These are phyloP conservation scores for Sisor rabdophorus DNA, from an alignment of 2,113 vertebrate genomes.

Conservation along the genomic window DNA sequence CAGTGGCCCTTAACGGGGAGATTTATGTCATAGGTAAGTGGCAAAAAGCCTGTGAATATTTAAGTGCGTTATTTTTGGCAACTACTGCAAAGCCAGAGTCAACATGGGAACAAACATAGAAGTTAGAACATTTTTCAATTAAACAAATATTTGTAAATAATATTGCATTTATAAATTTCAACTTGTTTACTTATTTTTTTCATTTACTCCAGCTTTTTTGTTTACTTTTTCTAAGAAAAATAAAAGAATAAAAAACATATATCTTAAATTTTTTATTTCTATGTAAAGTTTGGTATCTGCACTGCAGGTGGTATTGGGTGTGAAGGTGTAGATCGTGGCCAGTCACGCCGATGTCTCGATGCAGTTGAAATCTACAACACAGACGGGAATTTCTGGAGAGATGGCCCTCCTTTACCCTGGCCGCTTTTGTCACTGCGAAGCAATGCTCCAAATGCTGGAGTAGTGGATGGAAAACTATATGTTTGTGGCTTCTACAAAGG, in stretches of 20 bases:
- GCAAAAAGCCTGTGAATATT: neutral
- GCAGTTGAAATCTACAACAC: slow-evolving; percentile 90
- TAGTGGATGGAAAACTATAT: slow-evolving; percentile 87
- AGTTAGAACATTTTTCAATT: neutral
- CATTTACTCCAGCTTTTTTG: neutral
- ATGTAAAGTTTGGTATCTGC: slow-evolving; percentile 30
- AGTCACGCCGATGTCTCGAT: slow-evolving; percentile 86
- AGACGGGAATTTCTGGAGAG: slow-evolving; percentile 87
- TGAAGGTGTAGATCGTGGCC: slow-evolving; percentile 82
- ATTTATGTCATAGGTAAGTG: slow-evolving; percentile 90
- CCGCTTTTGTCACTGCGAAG: slow-evolving; percentile 83
- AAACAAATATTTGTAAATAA: no score
- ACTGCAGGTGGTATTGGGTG: slow-evolving; percentile 91
- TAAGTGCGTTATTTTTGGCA: neutral
- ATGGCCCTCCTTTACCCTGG: slow-evolving; percentile 81
- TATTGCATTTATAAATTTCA: neutral
- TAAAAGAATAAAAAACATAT: no score
- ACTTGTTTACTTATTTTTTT: no score
- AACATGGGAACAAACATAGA: neutral
- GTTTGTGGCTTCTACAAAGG: slow-evolving; percentile 91
- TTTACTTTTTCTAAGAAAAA: no score
- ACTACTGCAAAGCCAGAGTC: neutral
- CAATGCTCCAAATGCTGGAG: slow-evolving; percentile 79
- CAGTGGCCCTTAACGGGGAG: slow-evolving; percentile 80
- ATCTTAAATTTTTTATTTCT: no score